Conservation (phyloP, 2,113 vertebrate genomes). For the Athene noctua region DNA sequence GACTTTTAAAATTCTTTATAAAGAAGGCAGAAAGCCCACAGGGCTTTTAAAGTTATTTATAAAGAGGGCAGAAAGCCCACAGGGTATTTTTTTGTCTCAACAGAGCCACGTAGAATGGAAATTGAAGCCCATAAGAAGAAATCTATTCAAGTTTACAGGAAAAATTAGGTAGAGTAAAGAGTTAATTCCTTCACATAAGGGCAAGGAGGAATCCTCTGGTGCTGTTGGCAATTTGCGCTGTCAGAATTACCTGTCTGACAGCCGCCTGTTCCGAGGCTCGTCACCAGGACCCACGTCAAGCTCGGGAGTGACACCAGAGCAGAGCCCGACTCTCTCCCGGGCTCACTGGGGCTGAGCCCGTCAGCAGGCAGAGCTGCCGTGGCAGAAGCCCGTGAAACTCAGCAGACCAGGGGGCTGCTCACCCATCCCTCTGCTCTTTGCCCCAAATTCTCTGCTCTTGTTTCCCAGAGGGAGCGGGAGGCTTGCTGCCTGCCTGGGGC, state of each 20-base stretch:
- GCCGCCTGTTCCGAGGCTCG: accelerated
- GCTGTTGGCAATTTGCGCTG: not conserved
- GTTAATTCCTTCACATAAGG: not conserved
- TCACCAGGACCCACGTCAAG: not conserved
- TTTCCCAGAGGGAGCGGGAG: not conserved
- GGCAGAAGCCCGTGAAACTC: too few species aligned
- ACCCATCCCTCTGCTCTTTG: not conserved
- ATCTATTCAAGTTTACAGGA: not conserved
- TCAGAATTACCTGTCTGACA: not conserved
- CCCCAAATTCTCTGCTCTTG: not conserved
- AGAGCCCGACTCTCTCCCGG: not conserved
- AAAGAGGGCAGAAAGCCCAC: not conserved
- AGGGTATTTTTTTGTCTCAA: not conserved
- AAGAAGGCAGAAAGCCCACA: not conserved
- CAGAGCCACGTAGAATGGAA: accelerated
- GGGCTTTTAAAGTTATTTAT: not conserved
- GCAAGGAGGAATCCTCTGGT: not conserved
- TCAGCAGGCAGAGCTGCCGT: too few species aligned
- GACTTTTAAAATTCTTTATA: not conserved
- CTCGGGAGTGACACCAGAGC: accelerated
- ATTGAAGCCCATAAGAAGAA: not conserved
- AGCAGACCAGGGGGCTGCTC: not conserved
- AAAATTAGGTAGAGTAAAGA: not conserved
- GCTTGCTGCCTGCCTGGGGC: not conserved
- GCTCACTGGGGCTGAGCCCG: not conserved